Evolutionary conservation across 2,797 vertebrate species (phyloP), one percentile per base, ranked within the genome.

Genomic region (Scleropages formosus): DNA sequence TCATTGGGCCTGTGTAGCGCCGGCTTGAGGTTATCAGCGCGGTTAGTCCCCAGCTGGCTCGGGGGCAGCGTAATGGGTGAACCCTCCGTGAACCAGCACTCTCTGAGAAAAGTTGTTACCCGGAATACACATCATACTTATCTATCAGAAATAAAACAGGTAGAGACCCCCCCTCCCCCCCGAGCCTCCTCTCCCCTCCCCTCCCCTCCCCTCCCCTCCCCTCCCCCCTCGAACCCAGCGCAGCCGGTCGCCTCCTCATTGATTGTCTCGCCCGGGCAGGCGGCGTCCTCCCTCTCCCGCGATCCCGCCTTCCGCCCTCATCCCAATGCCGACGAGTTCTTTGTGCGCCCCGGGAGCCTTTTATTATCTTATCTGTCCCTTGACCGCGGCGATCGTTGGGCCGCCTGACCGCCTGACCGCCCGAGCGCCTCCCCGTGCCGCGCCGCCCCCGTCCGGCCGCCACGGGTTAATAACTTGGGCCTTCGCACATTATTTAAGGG

Each of bases 11-110:
- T 95, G 97, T 91, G 94, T 94, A 86, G 93, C 86, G 89, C 92
- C 85, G 91, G 93, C 90, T 92, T 89, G 90, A 89, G 93, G 94
- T 94, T 94, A 98, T 97, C 96, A 94, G 94, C 90, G 93, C 94
- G 94, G 93, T 96, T 95, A 96, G 96, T 95, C 95, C 94, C 96
- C 96, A 97, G 95, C 96, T 95, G 95, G 96, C 95, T 93, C 93
- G 95, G 95, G 93, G 94, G 94, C 91, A 89, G 92, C 92, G 92
- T 96, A 95, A 96, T 96, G 93, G 95, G 93, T 94, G 93, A 96
- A 94, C 95, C 94, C 92, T 94, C 90, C 90, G 87, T 95, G 94
- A 94, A 95, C 93, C 94, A 93, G 93, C 92, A 94, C 95, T 92
- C 94, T 93, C 91, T 88, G 92, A 88, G 71, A 88, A 85, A 89